A percentile compares a stretch with the other conserved stretches of the same genome.
Conservation (phyloP, 2,113 vertebrate genomes). For the Solea senegalensis region DNA sequence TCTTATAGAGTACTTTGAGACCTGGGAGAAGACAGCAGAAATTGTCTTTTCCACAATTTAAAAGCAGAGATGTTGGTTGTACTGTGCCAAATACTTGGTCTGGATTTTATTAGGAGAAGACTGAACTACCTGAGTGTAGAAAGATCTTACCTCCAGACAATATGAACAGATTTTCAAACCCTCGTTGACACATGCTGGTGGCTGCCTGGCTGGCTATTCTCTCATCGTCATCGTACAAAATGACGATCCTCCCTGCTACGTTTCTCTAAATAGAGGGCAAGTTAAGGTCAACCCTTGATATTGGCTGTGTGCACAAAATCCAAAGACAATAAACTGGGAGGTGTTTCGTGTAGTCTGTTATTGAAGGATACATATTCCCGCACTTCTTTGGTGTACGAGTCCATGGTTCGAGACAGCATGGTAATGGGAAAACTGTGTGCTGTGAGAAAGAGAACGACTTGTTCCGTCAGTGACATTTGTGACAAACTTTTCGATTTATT, state of each 20-base stretch:
- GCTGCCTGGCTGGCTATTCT: slow-evolving; percentile 90
- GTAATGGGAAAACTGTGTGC: slow-evolving; percentile 91
- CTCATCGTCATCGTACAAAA: slow-evolving; percentile 95
- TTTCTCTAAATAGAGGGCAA: slow-evolving; percentile 86
- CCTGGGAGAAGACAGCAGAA: slow-evolving; percentile 74
- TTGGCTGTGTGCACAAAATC: not conserved
- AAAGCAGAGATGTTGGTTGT: not conserved
- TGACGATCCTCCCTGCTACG: slow-evolving; percentile 89
- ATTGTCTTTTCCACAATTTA: not conserved
- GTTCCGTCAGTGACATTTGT: no score
- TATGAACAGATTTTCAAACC: slow-evolving; percentile 96
- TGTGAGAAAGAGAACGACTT: slow-evolving; percentile 48
- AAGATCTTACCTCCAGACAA: slow-evolving; percentile 89
- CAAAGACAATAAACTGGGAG: not conserved
- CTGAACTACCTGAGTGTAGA: not conserved
- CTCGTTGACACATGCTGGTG: slow-evolving; percentile 92
- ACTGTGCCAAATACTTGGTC: not conserved
- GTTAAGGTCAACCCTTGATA: slow-evolving; percentile 69
- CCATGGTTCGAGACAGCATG: slow-evolving; percentile 90
- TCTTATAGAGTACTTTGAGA: slow-evolving; percentile 91
- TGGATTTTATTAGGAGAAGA: not conserved
- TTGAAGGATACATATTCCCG: slow-evolving; percentile 95
- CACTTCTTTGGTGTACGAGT: slow-evolving; percentile 90
- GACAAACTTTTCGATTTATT: no score
- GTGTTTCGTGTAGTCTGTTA: not conserved